phyloP scores from a whole-genome alignment of 2,797 vertebrate species.

The Yasuhikotakia modesta region DNA sequence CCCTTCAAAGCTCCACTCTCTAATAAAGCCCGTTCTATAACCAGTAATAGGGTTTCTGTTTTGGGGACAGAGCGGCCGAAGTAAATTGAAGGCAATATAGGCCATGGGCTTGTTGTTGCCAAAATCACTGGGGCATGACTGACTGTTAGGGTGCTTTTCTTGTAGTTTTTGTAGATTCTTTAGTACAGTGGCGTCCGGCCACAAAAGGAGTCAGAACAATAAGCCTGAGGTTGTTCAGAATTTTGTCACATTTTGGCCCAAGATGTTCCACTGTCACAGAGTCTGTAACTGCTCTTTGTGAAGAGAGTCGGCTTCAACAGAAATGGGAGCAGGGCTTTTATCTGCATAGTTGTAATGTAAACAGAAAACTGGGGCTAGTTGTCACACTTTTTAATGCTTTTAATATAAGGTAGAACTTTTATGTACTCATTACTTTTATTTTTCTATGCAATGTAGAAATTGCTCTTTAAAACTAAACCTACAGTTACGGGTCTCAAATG shows the following conservation, averaged over 20 bases:
- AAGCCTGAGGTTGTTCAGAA: conserved; percentile 70
- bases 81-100: conserved; percentile 82
- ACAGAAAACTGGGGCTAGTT: not conserved
- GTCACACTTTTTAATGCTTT: not conserved
- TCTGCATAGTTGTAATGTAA: not conserved
- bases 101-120: conserved; percentile 81
- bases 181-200: conserved; percentile 86
- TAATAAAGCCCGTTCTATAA: conserved; percentile 76
- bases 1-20: conserved; percentile 84
- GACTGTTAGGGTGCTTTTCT: conserved; percentile 74
- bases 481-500: not conserved
- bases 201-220: conserved; percentile 75
- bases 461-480: no score
- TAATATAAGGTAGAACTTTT: no score
- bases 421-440: no score
- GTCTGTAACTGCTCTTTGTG: not conserved
- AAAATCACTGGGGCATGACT: conserved; percentile 80
- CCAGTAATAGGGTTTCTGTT: conserved; percentile 80
- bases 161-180: conserved; percentile 65
- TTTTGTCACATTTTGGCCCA: conserved; percentile 31
- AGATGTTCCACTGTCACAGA: conserved; percentile 27
- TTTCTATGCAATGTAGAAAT: no score
- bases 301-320: not conserved
- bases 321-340: not conserved
- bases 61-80: conserved; percentile 82